Evolutionary conservation across 2,888 invertebrate genomes (phyloP).

Genomic region (Pycnomerus fuliginosus): DNA sequence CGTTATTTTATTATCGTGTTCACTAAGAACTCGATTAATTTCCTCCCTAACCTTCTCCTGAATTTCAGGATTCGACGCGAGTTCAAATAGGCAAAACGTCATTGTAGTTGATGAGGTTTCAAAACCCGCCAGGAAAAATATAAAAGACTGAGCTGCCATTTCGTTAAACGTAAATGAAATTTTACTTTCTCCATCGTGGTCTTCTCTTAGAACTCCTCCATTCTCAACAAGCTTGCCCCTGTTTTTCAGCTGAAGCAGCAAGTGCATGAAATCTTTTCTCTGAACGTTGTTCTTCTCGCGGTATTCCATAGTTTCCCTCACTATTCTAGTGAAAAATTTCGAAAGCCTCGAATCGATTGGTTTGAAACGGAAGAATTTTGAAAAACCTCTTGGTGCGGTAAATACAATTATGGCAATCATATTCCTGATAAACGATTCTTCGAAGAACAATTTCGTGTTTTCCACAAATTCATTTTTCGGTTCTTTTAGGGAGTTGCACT

Average conservation of each 20-base stretch:
- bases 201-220: not conserved
- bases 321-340: not conserved
- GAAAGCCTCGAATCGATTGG: not conserved
- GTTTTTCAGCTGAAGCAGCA: constrained; percentile 4
- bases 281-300: constrained; percentile 1
- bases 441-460: constrained; percentile 1
- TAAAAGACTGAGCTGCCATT: constrained; percentile 1
- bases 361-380: not conserved
- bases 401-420: not conserved
- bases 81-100: constrained; percentile 3
- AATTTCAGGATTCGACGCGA: not conserved
- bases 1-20: constrained; percentile 1
- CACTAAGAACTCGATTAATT: not conserved
- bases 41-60: constrained; percentile 1
- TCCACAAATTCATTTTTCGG: constrained; percentile 1
- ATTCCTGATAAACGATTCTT: not conserved
- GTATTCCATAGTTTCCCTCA: not conserved
- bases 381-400: not conserved
- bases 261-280: constrained; percentile 4
- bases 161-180: not conserved
- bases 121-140: constrained; percentile 1
- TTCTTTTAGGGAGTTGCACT: constrained; percentile 1
- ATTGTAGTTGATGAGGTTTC: constrained; percentile 3
- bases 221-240: constrained; percentile 1
- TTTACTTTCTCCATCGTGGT: not conserved